Base-by-base conservation (phyloP, 1,140 invertebrate species). In the Diorhabda elongata region DNA sequence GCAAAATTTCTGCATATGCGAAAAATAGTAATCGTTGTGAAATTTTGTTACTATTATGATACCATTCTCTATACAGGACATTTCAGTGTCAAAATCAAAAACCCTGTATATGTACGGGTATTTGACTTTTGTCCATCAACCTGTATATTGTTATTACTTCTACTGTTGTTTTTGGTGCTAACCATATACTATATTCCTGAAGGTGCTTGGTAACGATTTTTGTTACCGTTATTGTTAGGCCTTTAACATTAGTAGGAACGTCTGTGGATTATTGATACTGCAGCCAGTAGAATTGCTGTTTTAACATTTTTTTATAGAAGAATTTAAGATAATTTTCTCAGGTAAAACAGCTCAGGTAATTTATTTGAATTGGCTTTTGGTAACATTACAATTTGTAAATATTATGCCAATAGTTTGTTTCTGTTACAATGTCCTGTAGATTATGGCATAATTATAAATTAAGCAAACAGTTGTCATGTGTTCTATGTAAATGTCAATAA, bases 331-430 rank as follows among this genome's bases (percentile, higher is more conserved):
- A 43, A 66, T 52, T 79, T 76, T 76, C 75, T 80, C 79, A 81
- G 78, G 77, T 77, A 78, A 74, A 73, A 73, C 73, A 79, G 74
- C 80, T 80, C 79, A 81, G 78, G 78, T 76, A 73, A 70, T 70
- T 66, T 62, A 61, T 70, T 66, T 62, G 2, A 64, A 64, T 57
- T 64, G 63, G 63, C 63, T 42, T 64, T 57, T 52, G 26, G 43
- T 64, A 64, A 8, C 11, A 45, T 67, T 66, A 58, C 59, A 45
- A 57, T 67, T 74, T 74, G 47, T 56, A 56, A 68, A 52, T 52
- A 52, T 52, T 8, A 42, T 6, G 59, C 59, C 7, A 60, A 42
- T 11, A 60, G 42, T 9, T 60, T 42, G 7, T 60, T 60, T 60
- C 7, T 42, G 26, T 60, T 60, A 11, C 26, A 60, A 60, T 60